phyloP scores from a whole-genome alignment of 1,140 invertebrate species.

The Meloidogyne hapla region DNA sequence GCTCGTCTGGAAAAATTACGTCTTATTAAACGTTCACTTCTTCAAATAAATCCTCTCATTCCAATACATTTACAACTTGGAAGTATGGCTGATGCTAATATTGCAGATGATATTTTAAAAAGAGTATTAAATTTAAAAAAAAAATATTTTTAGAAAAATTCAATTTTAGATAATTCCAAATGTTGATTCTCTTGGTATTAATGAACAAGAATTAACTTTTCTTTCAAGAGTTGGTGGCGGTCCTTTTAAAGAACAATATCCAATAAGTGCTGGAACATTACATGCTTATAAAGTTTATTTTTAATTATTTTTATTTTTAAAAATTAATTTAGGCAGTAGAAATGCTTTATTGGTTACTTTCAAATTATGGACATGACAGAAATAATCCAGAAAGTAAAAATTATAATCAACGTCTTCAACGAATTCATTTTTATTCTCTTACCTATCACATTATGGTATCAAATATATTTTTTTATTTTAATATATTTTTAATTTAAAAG shows the following conservation, averaged over 20 bases:
- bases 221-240: conserved; percentile 64
- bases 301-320: not conserved
- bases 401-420: conserved; percentile 63
- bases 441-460: conserved; percentile 67
- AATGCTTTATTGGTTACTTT: conserved; percentile 66
- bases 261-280: conserved; percentile 49
- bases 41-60: conserved; percentile 55
- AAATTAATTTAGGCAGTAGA: conserved; percentile 64
- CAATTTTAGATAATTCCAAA: conserved; percentile 64
- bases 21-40: conserved; percentile 57
- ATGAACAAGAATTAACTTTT: conserved; percentile 67
- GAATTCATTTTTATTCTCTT: conserved; percentile 68
- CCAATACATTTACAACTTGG: conserved; percentile 67
- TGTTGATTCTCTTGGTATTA: conserved; percentile 65
- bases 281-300: conserved; percentile 54
- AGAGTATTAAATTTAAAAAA: conserved; percentile 53
- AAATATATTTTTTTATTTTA: not conserved
- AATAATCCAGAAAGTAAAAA: conserved; percentile 58
- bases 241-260: conserved; percentile 63
- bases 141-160: not conserved
- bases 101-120: conserved; percentile 63
- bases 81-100: conserved; percentile 65
- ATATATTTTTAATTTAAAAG: not conserved
- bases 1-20: conserved; percentile 64
- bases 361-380: conserved; percentile 64